phyloP scores from a whole-genome alignment of 92 coral and sea anemone species.

The Siderastrea siderea region DNA sequence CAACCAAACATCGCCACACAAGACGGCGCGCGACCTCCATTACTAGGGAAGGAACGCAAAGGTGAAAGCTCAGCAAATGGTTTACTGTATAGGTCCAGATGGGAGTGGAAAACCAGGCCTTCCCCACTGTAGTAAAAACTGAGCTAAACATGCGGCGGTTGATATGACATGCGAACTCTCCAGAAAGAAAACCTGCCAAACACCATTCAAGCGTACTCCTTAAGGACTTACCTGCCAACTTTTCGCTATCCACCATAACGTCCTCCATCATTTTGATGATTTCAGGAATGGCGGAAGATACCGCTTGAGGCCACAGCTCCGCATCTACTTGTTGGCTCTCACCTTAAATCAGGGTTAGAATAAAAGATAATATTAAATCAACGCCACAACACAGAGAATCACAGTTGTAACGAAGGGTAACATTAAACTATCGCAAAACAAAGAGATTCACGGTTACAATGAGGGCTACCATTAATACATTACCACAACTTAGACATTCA shows the following conservation, averaged over 20 bases:
- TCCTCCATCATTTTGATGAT: constrained; percentile 93
- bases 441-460: no score
- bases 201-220: neutral
- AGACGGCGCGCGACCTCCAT: constrained; percentile 91
- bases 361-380: neutral
- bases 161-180: no score
- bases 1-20: constrained; percentile 94
- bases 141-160: neutral
- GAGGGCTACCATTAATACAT: no score
- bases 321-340: constrained; percentile 93
- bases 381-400: neutral
- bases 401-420: neutral
- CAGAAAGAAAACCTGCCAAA: neutral
- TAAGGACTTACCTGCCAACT: constrained; percentile 76
- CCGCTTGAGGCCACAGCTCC: constrained; percentile 97
- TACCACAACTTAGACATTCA: no score
- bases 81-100: neutral
- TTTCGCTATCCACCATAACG: constrained; percentile 87
- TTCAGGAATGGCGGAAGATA: constrained; percentile 95
- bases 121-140: neutral
- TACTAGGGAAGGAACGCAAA: constrained; percentile 56
- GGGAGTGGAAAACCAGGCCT: no score
- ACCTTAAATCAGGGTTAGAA: constrained; percentile 32
- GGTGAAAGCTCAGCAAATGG: neutral
- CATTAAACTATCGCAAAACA: no score